Evolutionary conservation across 2,113 vertebrate species (phyloP).

Genomic region (Pipa parva): DNA sequence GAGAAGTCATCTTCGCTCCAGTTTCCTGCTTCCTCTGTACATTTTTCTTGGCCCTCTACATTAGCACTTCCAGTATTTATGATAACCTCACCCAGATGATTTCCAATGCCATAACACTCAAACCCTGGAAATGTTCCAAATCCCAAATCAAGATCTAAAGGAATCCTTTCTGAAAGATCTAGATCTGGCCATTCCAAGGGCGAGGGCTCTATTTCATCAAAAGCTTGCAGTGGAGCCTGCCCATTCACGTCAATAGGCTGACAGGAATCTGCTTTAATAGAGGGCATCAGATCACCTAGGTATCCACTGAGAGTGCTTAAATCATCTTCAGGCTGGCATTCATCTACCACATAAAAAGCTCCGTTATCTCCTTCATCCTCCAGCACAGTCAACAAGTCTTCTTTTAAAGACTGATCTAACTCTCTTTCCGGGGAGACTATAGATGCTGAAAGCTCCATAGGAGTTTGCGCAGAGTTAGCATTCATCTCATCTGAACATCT

Average conservation of each 20-base stretch:
- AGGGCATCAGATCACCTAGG: slow-evolving; percentile 2
- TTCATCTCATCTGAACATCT: background rate
- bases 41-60: slow-evolving; percentile 1
- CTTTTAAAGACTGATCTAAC: background rate
- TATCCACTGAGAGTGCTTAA: slow-evolving; percentile 4
- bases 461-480: background rate
- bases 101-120: slow-evolving; percentile 15
- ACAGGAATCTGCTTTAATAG: background rate
- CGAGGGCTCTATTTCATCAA: background rate
- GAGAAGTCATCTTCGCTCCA: slow-evolving; percentile 77
- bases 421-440: background rate
- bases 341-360: background rate
- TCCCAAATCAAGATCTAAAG: slow-evolving; percentile 7
- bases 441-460: background rate
- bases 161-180: background rate
- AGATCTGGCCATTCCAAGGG: slow-evolving; percentile 1
- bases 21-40: slow-evolving; percentile 60
- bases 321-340: slow-evolving; percentile 16
- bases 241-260: background rate
- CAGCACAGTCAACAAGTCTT: slow-evolving; percentile 4
- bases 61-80: slow-evolving; percentile 8
- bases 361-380: background rate
- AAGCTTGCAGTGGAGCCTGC: slow-evolving; percentile 9
- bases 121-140: slow-evolving; percentile 24
- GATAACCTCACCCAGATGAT: slow-evolving; percentile 12